Evolutionary conservation across 2,888 invertebrate genomes (phyloP), one percentile per base, ranked within the genome.

Genomic region (Limulus polyphemus): DNA sequence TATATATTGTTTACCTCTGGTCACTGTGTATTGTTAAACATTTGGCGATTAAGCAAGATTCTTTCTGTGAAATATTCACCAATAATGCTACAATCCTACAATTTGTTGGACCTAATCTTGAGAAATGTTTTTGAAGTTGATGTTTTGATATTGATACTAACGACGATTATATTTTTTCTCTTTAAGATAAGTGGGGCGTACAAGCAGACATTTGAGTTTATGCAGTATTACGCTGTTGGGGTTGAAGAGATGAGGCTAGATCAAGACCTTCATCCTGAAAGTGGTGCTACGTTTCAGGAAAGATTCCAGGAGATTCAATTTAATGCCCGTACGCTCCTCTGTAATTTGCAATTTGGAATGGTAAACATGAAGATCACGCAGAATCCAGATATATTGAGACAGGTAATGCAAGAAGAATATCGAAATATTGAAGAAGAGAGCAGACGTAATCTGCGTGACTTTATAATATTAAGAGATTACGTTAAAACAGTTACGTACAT

Each of bases 201-300:
- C 70, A 79, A 83, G 59, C 77, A 81, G 61, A 80, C 83, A 73
- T 86, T 84, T 77, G 81, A 82, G 71, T 81, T 81, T 68, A 77
- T 88, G 74, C 87, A 88, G 76, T 82, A 81, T 77, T 80, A 84
- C 65, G 85, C 86, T 1, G 85, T 86, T 10, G 85, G 83, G 47
- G 73, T 87, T 62, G 82, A 87, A 71, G 83, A 83, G 70, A 80
- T 86, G 57, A 79, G 81, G 50, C 77, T 79, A 75, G 83, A 84
- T 69, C 81, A 82, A 67, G 78, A 82, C 32, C 79, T 82, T 56
- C 74, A 79, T 69, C 73, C 74, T 49, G 75, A 76, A 11, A 70
- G 73, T 32, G 81, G 81, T 72, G 71, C 75, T 64, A 73, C 77
- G 13, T 77, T 82, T 64, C 32, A 32, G 32, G 32, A 32, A 7